Evolutionary conservation across 2,888 invertebrate genomes (phyloP), one percentile per base, ranked within the genome.

Genomic region (Leptinotarsa haldemani): DNA sequence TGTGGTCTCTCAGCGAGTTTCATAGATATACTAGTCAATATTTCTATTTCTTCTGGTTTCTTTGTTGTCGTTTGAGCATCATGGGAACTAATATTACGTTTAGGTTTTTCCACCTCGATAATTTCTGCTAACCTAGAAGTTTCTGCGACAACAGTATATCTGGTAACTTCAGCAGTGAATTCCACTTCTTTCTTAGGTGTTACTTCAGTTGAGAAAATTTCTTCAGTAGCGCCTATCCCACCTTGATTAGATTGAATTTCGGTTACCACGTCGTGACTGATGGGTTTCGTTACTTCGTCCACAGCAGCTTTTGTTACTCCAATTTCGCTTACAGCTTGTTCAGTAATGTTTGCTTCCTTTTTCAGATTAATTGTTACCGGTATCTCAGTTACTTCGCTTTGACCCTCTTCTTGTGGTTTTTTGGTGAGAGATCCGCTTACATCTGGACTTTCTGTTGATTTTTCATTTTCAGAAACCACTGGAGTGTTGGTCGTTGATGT

Each of bases 301-400:
- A 47, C 18, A 15, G 48, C 22, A 22, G 22, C 22, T 22, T 22
- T 22, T 22, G 22, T 22, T 22, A 22, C 22, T 22, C 22, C 22
- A 2, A 22, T 22, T 47, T 47, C 15, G 47, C 3, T 47, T 47
- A 3, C 3, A 4, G 3, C 22, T 22, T 22, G 22, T 22, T 22
- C 22, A 22, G 22, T 22, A 22, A 22, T 47, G 15, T 47, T 52
- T 52, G 15, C 4, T 7, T 53, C 53, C 20, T 18, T 20, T 1
- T 53, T 16, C 2, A 18, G n/a, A 52, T 7, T n/a, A n/a, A 18
- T 4, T 18, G 53, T 53, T 30, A 46, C 58, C 52, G 72, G 63
- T 73, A 47, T 61, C 22, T 52, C 74, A 65, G 71, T 71, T 47
- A 48, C 63, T 30, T 71, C 46, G 5, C 65, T 25, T 71, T 73